Conservation (phyloP, 2,888 invertebrate species). For the Balanococcus diminutus region DNA sequence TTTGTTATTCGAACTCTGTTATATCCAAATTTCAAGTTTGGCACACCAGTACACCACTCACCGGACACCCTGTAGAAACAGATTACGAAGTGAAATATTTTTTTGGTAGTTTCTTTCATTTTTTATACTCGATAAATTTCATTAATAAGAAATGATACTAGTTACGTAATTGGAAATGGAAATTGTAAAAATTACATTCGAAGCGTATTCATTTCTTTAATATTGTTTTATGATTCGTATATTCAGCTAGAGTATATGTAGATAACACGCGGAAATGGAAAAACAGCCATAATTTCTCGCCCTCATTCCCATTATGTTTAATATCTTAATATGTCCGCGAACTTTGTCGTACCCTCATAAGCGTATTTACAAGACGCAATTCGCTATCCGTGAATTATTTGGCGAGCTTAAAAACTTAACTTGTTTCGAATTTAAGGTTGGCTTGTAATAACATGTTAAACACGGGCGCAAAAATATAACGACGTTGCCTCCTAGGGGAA, state of each 20-base stretch:
- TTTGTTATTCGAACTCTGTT: too few species aligned
- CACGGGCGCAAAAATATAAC: background rate
- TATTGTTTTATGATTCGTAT: slow-evolving; percentile 11
- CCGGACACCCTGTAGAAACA: too few species aligned
- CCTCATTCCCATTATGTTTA: background rate
- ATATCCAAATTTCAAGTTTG: too few species aligned
- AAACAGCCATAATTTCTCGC: background rate
- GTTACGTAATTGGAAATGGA: background rate
- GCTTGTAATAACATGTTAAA: slow-evolving; percentile 16
- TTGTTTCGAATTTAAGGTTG: background rate
- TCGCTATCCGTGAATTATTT: slow-evolving; percentile 10
- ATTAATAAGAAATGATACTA: background rate
- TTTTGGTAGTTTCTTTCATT: background rate
- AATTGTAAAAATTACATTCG: background rate
- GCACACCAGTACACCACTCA: too few species aligned
- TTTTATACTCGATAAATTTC: background rate
- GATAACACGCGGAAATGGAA: background rate
- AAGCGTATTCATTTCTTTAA: background rate
- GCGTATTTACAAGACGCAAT: slow-evolving; percentile 1
- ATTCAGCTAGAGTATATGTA: background rate
- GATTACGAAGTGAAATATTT: background rate
- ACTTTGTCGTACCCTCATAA: background rate
- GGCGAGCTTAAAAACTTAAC: slow-evolving; percentile 28
- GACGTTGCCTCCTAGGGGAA: background rate
- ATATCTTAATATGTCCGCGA: slow-evolving; percentile 20